Percentiles rank a stretch among this genome's conserved stretches.
Evolutionary conservation across 2,113 vertebrate genomes (phyloP).

Genomic region (Oostethus manadensis): DNA sequence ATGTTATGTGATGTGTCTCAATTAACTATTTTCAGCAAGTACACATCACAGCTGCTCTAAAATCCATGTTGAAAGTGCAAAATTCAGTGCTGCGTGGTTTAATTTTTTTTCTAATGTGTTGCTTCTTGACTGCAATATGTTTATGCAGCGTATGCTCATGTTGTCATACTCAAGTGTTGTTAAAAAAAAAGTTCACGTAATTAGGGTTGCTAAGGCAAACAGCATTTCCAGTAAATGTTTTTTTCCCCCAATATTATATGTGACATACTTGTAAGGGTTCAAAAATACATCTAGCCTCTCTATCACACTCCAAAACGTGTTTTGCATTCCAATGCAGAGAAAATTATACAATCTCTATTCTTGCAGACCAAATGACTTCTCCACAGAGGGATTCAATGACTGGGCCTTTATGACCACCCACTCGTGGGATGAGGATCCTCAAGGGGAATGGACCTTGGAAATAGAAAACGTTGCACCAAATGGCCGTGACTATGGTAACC

Average conservation of each 20-base stretch:
- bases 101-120: no score
- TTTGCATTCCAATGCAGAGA: conserved; percentile 1
- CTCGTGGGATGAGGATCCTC: conserved; percentile 91
- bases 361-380: conserved; percentile 87
- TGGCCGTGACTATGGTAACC: conserved; percentile 84
- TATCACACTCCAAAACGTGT: background rate
- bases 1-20: no score
- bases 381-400: conserved; percentile 89
- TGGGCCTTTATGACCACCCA: conserved; percentile 98
- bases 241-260: no score
- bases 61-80: background rate
- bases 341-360: background rate
- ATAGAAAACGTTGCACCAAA: conserved; percentile 85
- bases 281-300: background rate
- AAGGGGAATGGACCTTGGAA: conserved; percentile 90
- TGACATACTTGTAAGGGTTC: no score
- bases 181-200: no score
- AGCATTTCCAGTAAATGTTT: no score
- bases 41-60: background rate
- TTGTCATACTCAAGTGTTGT: no score
- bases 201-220: no score
- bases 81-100: background rate
- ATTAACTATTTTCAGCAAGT: no score
- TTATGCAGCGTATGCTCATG: no score
- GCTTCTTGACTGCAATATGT: no score